Base-by-base conservation (phyloP, 1,140 invertebrate genomes). In the Drosophila funebris region DNA sequence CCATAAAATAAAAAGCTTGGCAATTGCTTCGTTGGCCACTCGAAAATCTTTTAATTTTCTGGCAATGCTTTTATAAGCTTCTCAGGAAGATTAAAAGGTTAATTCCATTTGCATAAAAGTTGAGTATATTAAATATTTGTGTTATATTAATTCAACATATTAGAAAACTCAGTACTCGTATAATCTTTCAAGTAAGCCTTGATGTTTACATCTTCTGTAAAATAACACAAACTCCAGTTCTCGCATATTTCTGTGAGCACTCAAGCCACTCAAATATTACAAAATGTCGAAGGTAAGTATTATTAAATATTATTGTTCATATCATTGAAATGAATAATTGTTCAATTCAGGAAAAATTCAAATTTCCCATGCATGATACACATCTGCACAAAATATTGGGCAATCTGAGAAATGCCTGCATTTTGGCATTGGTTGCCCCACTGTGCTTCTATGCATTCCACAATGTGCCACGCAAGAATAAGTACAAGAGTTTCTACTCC, bases 351-450 rank as follows among this genome's bases (percentile, higher is more conserved):
- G 1, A 1, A 7, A 46, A 69, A 11, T 43, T 87, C 7, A 82
- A 78, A 58, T 85, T 85, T 60, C 81, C 81, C 4, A 78, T 87
- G 14, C 81, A 81, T 11, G 33, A 72, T 16, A 2, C 16, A 0
- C 78, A 87, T 29, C n/a, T 81, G 1, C 56, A 74, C 0, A 46
- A 77, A 13, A 11, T 61, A 0, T 0, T 81, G n/a, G 7, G 18
- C 0, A 60, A 41, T 22, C 0, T 87, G 4, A 68, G 11, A 31
- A 37, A 22, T 8, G 81, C 82, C 7, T 53, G 57, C 2, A 0
- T 46, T 11, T 6, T 69, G 7, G 7, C 78, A 0, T 0, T 87
- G 1, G 0, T 48, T 0, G 70, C 66, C 0, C 68, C 81, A 6
- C 0, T 66, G 0, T 1, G 24, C 0, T 14, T 66, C 0, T 81